Evolutionary conservation across 2,888 invertebrate species (phyloP).

Genomic region (Lamproptera curius): DNA sequence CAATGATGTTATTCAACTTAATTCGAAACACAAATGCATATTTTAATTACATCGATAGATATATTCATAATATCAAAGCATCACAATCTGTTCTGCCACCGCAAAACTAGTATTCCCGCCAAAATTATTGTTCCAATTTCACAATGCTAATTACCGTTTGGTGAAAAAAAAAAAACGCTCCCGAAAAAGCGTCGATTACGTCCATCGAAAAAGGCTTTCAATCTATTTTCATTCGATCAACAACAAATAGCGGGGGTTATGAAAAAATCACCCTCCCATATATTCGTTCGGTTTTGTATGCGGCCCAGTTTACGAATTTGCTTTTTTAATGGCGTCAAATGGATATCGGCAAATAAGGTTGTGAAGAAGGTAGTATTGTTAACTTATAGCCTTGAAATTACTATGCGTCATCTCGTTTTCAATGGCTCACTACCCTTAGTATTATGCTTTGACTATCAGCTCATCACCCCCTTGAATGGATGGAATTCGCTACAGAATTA

Average conservation of each 20-base stretch:
- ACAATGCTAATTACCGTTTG: not conserved
- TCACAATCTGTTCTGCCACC: no score
- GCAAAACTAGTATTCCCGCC: not conserved
- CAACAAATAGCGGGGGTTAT: slow-evolving; percentile 11
- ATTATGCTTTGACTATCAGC: no score
- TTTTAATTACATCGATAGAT: no score
- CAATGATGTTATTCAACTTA: no score
- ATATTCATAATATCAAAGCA: no score
- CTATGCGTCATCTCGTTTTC: no score
- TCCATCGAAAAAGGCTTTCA: slow-evolving; percentile 17
- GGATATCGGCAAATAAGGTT: not conserved
- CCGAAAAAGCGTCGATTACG: slow-evolving; percentile 19
- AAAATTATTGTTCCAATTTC: not conserved
- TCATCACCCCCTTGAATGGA: no score
- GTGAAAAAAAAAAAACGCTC: slow-evolving; percentile 2
- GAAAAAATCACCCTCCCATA: slow-evolving; percentile 16
- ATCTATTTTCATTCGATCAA: slow-evolving; percentile 20
- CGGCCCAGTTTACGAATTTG: slow-evolving; percentile 17
- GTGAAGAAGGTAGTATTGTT: not conserved
- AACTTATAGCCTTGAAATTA: not conserved
- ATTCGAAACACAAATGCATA: no score
- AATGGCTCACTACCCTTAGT: not conserved
- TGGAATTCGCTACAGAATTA: no score
- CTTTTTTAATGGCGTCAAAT: not conserved
- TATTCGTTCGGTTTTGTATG: slow-evolving; percentile 21